Evolutionary conservation across 1,140 invertebrate species (phyloP).

Genomic region (Aphaenogaster ashmeadi): DNA sequence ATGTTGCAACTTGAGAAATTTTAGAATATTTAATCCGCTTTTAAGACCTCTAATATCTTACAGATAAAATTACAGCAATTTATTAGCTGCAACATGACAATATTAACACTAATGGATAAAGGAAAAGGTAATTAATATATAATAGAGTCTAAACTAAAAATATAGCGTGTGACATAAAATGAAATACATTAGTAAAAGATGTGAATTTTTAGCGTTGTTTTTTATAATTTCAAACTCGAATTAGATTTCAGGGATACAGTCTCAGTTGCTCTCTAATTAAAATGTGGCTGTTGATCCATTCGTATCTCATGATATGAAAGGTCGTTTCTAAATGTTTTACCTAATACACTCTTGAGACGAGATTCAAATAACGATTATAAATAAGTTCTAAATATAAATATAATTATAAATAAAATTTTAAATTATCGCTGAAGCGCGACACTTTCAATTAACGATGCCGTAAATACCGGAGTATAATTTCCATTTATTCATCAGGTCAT

Average conservation of each 20-base stretch:
- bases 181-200: no score
- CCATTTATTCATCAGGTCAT: slow-evolving; percentile 2
- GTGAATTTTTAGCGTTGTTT: no score
- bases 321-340: background rate
- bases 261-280: background rate
- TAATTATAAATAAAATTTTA: background rate
- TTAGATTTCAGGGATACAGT: background rate
- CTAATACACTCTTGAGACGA: background rate
- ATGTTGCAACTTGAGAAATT: no score
- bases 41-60: no score
- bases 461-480: slow-evolving; percentile 40
- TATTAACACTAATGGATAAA: no score
- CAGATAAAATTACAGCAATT: no score
- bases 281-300: background rate
- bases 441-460: slow-evolving; percentile 25
- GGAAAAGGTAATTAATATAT: no score
- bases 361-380: background rate
- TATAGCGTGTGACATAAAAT: no score
- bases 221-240: background rate
- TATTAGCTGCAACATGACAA: no score
- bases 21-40: no score
- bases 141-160: no score
- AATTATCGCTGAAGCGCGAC: slow-evolving; percentile 22
- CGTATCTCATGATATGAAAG: background rate
- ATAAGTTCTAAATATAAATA: no score